Conservation (phyloP, 2,888 invertebrate genomes). For the Ochlodes sylvanus region DNA sequence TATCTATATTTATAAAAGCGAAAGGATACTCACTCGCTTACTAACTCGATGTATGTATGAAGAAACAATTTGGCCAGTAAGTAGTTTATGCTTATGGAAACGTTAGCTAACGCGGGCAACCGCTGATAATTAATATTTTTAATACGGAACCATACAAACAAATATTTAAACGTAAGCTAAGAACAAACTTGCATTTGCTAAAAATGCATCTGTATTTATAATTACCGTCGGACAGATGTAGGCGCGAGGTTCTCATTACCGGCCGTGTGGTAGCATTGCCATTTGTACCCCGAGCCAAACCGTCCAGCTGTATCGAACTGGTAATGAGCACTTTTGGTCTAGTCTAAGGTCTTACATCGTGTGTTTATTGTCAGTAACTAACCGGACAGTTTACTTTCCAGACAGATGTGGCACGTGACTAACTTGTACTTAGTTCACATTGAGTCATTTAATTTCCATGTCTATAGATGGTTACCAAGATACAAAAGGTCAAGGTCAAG, state of each 20-base stretch:
- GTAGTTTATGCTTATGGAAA: no score
- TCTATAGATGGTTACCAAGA: no score
- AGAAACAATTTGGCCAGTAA: no score
- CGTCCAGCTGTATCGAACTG: constrained; percentile 10
- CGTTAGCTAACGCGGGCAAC: no score
- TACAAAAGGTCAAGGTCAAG: neutral
- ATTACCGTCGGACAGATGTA: constrained; percentile 32
- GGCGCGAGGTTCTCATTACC: constrained; percentile 30
- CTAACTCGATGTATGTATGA: no score
- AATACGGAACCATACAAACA: no score
- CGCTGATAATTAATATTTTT: no score
- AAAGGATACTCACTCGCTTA: no score
- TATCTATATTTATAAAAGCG: no score
- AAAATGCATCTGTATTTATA: constrained; percentile 32
- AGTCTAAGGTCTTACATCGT: constrained; percentile 3
- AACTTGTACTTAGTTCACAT: constrained; percentile 1
- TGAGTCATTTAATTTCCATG: neutral
- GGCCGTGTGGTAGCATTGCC: constrained; percentile 16
- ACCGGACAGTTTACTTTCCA: neutral
- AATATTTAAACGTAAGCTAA: neutral
- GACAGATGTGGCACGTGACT: neutral
- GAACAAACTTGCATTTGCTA: constrained; percentile 19
- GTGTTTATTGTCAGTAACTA: neutral
- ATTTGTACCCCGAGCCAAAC: constrained; percentile 5
- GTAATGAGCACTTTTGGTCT: constrained; percentile 27